Percentiles rank a stretch among this genome's conserved stretches.
These are phyloP conservation scores for Sisor rabdophorus DNA, from an alignment of 2,113 vertebrate genomes.

Conservation along the genomic window DNA sequence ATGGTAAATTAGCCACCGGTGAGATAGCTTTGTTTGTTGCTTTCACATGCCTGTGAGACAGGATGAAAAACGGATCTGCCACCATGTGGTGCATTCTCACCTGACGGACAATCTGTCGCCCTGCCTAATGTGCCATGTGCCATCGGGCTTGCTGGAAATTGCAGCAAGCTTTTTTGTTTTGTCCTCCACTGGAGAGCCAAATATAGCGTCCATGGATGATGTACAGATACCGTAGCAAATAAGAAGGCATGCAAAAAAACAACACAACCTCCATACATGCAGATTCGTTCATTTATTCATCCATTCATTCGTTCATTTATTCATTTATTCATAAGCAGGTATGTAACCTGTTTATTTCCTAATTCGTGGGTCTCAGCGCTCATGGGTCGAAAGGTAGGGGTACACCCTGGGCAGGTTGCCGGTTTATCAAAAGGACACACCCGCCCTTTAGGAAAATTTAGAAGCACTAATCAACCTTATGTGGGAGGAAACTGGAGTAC, in stretches of 20 bases:
- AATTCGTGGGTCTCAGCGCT: too few relatives aligned
- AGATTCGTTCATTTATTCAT: too few relatives aligned
- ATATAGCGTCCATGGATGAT: slow-evolving; percentile 6
- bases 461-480: too few relatives aligned
- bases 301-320: too few relatives aligned
- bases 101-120: slow-evolving; percentile 29
- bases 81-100: slow-evolving; percentile 32
- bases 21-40: slow-evolving; percentile 46
- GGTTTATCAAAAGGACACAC: too few relatives aligned
- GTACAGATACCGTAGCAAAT: neutral
- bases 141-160: slow-evolving; percentile 18
- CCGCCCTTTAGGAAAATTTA: too few relatives aligned
- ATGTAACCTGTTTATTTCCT: too few relatives aligned
- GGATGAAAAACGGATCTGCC: slow-evolving; percentile 44
- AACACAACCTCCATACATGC: neutral
- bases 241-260: neutral
- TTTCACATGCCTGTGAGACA: slow-evolving; percentile 31
- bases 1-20: slow-evolving; percentile 52
- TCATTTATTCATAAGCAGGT: too few relatives aligned
- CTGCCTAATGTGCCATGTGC: slow-evolving; percentile 34
- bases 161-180: slow-evolving; percentile 14
- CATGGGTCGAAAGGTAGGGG: too few relatives aligned
- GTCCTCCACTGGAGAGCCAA: slow-evolving; percentile 26
- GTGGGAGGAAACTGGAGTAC: too few relatives aligned
- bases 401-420: too few relatives aligned